Percentiles rank a stretch among this genome's conserved stretches.
phyloP scores from a whole-genome alignment of 2,113 vertebrate genomes.

The Chloebia gouldiae region DNA sequence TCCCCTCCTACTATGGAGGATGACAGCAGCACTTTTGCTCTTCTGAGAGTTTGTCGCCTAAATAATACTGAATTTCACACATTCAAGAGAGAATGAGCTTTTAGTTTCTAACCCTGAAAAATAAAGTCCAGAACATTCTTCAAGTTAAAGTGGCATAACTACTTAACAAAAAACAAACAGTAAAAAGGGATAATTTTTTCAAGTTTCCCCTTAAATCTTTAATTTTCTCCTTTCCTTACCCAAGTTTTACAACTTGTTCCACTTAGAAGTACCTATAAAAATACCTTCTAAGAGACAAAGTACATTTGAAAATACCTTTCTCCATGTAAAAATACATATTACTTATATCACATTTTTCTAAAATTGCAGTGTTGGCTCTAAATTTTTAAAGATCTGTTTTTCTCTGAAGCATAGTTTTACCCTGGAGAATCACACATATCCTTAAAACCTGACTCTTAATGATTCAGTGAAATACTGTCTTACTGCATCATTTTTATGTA shows the following conservation, averaged over 20 bases:
- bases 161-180: not conserved
- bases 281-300: not conserved
- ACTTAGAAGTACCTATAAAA: not conserved
- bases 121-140: not conserved
- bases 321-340: not conserved
- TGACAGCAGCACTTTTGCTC: not conserved
- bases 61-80: not conserved
- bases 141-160: not conserved
- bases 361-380: not conserved
- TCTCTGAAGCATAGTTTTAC: not conserved
- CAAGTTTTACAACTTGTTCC: constrained; percentile 17
- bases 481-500: constrained; percentile 44
- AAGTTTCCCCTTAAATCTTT: not conserved
- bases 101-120: not conserved
- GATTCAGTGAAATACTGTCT: constrained; percentile 23
- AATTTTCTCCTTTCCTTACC: not conserved
- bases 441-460: not conserved
- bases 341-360: not conserved
- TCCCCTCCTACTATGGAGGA: not conserved
- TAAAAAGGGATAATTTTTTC: not conserved
- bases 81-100: not conserved
- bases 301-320: not conserved
- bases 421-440: not conserved
- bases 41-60: not conserved
- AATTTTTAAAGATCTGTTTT: constrained; percentile 28